These are phyloP conservation scores for Drosophila parabipectinata DNA, from an alignment of 1,140 invertebrate genomes.

Conservation along the genomic window DNA sequence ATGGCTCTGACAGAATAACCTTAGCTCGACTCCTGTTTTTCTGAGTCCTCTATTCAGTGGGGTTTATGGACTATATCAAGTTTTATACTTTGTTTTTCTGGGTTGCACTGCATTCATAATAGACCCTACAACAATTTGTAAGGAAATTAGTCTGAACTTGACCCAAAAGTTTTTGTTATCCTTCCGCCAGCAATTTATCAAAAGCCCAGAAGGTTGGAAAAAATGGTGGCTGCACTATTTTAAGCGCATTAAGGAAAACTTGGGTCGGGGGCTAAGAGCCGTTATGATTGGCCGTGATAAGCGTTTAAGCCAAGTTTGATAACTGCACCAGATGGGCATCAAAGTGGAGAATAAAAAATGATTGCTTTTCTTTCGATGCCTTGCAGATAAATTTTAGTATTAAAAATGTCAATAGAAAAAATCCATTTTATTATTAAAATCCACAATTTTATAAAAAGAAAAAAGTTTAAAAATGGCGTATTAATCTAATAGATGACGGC, in stretches of 20 bases:
- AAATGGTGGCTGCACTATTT: conserved; percentile 23
- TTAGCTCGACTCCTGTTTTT: background rate
- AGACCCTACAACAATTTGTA: conserved; percentile 48
- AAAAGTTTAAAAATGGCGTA: no score
- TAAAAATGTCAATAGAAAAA: no score
- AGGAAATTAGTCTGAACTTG: conserved; percentile 73
- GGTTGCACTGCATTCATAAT: conserved; percentile 13
- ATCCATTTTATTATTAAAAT: no score
- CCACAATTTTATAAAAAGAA: no score
- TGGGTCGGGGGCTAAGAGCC: conserved; percentile 8
- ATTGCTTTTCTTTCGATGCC: conserved; percentile 2
- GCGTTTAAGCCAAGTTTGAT: conserved; percentile 57
- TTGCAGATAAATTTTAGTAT: background rate
- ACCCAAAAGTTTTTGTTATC: conserved; percentile 48
- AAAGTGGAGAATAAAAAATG: conserved; percentile 10
- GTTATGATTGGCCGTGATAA: conserved; percentile 45
- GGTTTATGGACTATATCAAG: conserved; percentile 57
- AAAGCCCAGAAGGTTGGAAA: conserved; percentile 11
- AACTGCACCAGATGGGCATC: conserved; percentile 43
- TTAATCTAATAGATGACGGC: no score
- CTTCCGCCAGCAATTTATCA: conserved; percentile 52
- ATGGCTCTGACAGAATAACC: conserved; percentile 54
- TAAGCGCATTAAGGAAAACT: conserved; percentile 50
- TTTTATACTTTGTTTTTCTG: conserved; percentile 29
- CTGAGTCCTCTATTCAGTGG: conserved; percentile 3